A percentile compares a stretch with the other conserved stretches of the same genome.
phyloP scores from a whole-genome alignment of 37 sponge, comb jelly and placozoan genomes.

The Haliclona indistincta region DNA sequence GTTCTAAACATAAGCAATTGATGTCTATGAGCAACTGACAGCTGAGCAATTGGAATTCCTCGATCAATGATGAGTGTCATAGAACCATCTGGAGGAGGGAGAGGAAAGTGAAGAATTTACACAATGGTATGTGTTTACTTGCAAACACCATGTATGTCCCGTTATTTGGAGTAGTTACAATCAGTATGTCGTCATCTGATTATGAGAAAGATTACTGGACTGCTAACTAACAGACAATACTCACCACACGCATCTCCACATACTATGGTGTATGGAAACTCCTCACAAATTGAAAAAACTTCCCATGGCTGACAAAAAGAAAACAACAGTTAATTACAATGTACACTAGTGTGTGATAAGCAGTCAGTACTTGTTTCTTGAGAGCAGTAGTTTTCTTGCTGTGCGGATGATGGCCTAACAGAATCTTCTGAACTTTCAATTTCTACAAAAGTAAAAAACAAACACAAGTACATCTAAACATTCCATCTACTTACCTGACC shows the following conservation, averaged over 20 bases:
- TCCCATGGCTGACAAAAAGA: slow-evolving; percentile 72
- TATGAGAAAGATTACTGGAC: background rate
- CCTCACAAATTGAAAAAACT: slow-evolving; percentile 31
- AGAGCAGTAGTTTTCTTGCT: slow-evolving; percentile 55
- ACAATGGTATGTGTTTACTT: slow-evolving; percentile 19
- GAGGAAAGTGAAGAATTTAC: background rate
- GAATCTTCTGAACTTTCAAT: slow-evolving; percentile 66
- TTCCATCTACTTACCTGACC: slow-evolving; percentile 35
- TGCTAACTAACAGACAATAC: background rate
- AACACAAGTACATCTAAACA: background rate
- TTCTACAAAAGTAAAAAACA: slow-evolving; percentile 21
- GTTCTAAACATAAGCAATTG: slow-evolving; percentile 65
- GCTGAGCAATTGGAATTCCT: slow-evolving; percentile 53
- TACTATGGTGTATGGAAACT: slow-evolving; percentile 54
- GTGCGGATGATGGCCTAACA: slow-evolving; percentile 71
- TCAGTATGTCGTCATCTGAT: slow-evolving; percentile 58
- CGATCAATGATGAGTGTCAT: slow-evolving; percentile 50
- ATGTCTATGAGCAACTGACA: slow-evolving; percentile 69
- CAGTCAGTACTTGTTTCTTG: slow-evolving; percentile 52
- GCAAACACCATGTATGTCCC: slow-evolving; percentile 60
- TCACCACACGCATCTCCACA: slow-evolving; percentile 75
- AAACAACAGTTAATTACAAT: background rate
- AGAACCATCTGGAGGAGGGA: slow-evolving; percentile 47
- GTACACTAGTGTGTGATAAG: background rate
- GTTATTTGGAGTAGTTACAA: slow-evolving; percentile 52